phyloP scores from a whole-genome alignment of 2,888 invertebrate species.

The Elmis aenea region DNA sequence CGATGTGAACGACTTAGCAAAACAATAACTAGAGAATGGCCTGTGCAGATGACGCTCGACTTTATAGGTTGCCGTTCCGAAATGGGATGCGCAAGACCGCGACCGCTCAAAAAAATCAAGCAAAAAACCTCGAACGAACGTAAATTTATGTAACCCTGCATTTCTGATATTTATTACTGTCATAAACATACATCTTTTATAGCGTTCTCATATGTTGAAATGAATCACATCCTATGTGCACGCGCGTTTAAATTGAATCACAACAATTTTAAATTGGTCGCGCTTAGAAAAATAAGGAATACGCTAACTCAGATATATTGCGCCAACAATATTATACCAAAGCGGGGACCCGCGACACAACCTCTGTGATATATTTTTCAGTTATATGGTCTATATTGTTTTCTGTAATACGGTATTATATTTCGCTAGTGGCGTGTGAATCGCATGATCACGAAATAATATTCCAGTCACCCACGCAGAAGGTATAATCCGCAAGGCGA shows the following conservation, averaged over 20 bases:
- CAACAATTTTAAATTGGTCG: conserved; percentile 18
- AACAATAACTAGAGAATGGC: conserved; percentile 26
- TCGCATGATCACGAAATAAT: conserved; percentile 30
- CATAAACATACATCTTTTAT: conserved; percentile 7
- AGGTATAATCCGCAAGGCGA: conserved; percentile 22
- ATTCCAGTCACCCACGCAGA: conserved; percentile 27
- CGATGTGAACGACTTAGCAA: conserved; percentile 25
- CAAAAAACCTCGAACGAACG: conserved; percentile 3
- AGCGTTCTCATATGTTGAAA: conserved; percentile 4
- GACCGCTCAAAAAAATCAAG: conserved; percentile 5
- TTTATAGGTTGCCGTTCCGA: conserved; percentile 16
- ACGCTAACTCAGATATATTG: conserved; percentile 18
- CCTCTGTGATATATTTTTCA: conserved; percentile 28
- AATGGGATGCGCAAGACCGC: conserved; percentile 9
- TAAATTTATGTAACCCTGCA: conserved; percentile 4
- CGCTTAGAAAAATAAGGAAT: conserved; percentile 11
- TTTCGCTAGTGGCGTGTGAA: conserved; percentile 31
- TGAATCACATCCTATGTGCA: conserved; percentile 8
- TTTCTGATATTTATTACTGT: conserved; percentile 8
- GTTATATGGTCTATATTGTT: conserved; percentile 27
- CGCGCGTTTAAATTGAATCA: conserved; percentile 8
- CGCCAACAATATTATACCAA: conserved; percentile 21
- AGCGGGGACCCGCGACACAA: conserved; percentile 19
- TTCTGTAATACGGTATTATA: conserved; percentile 30
- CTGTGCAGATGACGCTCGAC: conserved; percentile 21